These are phyloP conservation scores for Phalacrocorax aristotelis DNA, from an alignment of 2,113 vertebrate genomes.

Conservation along the genomic window DNA sequence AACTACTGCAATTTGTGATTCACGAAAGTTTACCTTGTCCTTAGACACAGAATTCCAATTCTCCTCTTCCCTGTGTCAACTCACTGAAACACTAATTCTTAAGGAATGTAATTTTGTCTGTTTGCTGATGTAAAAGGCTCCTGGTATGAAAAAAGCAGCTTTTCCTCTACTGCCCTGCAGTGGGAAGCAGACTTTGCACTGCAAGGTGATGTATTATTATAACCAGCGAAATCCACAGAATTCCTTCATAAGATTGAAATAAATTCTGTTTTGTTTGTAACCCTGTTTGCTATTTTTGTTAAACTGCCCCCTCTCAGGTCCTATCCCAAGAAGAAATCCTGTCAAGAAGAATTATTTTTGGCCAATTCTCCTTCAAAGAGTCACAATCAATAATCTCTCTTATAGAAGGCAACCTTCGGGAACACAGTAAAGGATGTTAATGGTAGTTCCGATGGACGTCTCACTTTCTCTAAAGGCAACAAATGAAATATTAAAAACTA, in stretches of 20 bases:
- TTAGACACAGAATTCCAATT: background rate
- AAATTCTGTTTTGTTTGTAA: constrained; percentile 47
- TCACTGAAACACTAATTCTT: background rate
- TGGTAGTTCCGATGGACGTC: constrained; percentile 14
- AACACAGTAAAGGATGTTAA: constrained; percentile 4
- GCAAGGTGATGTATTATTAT: constrained; percentile 46
- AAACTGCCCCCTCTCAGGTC: constrained; percentile 19
- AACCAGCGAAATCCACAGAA: background rate
- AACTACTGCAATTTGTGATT: background rate
- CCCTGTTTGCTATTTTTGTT: constrained; percentile 34
- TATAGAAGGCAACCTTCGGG: constrained; percentile 34
- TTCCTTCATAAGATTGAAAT: constrained; percentile 32
- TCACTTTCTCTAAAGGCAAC: constrained; percentile 52
- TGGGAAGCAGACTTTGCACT: constrained; percentile 15
- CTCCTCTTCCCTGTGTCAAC: background rate
- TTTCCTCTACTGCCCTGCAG: background rate
- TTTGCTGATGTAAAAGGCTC: constrained; percentile 15
- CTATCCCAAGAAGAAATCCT: constrained; percentile 44
- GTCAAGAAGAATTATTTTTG: constrained; percentile 61
- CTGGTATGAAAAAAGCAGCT: constrained; percentile 18
- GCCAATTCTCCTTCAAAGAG: constrained; percentile 48
- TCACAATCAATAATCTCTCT: constrained; percentile 50
- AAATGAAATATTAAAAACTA: constrained; percentile 62
- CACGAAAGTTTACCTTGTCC: background rate
- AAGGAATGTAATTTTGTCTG: background rate